Conservation (phyloP, 2,113 vertebrate genomes). For the Prunella fulvescens region DNA sequence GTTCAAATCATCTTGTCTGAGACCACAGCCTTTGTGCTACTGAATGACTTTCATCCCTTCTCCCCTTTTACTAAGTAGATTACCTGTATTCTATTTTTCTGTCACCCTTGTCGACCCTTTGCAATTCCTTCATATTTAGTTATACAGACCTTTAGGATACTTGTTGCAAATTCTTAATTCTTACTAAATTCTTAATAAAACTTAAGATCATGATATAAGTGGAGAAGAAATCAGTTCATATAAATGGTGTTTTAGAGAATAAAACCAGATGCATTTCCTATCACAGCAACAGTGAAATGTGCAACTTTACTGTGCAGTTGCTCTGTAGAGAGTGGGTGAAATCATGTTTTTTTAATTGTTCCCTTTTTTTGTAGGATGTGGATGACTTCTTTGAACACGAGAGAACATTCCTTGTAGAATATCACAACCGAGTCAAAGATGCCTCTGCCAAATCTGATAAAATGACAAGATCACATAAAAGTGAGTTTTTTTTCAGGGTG, state of each 20-base stretch:
- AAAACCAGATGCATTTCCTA: neutral
- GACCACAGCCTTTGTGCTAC: neutral
- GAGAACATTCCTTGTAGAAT: slow-evolving; percentile 97
- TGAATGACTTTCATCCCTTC: neutral
- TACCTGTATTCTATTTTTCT: neutral
- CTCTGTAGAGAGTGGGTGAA: neutral
- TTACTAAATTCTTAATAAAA: neutral
- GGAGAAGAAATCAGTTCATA: neutral
- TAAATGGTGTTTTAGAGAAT: neutral
- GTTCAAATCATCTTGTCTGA: neutral
- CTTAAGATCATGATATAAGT: neutral
- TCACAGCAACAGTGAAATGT: neutral
- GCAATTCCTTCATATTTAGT: neutral
- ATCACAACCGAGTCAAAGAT: slow-evolving; percentile 97
- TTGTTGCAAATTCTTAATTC: neutral
- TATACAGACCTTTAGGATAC: neutral
- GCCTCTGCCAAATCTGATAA: slow-evolving; percentile 93
- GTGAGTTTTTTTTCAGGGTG: slow-evolving; percentile 69
- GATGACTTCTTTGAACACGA: slow-evolving; percentile 99
- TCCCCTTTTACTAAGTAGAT: neutral
- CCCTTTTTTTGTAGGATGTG: slow-evolving; percentile 83
- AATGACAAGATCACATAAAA: slow-evolving; percentile 98
- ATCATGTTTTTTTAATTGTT: neutral
- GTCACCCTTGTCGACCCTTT: neutral
- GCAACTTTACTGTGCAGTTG: neutral